Evolutionary conservation across 2,113 vertebrate species (phyloP).

Genomic region (Gallinago paraguaiae): DNA sequence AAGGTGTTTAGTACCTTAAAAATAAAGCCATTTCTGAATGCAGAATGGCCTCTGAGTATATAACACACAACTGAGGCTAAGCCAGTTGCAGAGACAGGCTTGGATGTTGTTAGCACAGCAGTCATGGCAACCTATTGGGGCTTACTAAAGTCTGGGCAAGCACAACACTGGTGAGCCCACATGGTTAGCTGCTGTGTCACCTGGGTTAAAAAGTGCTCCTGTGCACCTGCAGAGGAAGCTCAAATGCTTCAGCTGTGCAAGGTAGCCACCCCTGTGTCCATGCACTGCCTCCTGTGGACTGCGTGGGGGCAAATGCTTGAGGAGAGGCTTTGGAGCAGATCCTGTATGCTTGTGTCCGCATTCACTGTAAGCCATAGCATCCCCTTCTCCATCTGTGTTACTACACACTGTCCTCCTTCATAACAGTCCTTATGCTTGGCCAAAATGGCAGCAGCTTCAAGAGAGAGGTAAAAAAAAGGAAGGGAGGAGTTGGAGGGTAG

Average conservation of each 20-base stretch:
- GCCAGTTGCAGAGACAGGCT: neutral
- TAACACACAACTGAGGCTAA: neutral
- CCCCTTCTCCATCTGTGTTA: neutral
- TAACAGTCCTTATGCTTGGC: neutral
- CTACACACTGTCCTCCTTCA: neutral
- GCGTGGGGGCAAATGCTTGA: accelerated
- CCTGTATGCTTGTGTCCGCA: accelerated
- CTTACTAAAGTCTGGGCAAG: neutral
- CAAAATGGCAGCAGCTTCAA: neutral
- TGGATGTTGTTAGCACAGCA: neutral
- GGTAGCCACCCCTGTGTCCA: too few species aligned
- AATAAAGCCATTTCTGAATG: neutral
- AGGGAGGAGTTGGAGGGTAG: neutral
- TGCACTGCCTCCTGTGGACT: accelerated
- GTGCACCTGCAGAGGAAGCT: accelerated
- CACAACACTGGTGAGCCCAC: accelerated
- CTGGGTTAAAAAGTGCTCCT: accelerated
- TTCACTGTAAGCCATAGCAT: neutral
- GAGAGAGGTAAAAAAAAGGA: neutral
- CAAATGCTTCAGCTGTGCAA: accelerated
- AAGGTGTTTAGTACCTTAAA: neutral
- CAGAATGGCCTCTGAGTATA: neutral
- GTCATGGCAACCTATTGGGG: accelerated
- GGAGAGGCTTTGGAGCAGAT: neutral
- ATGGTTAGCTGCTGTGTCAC: neutral